Base-by-base conservation (phyloP, 2,888 invertebrate species). In the Lasioglossum pauxillum region DNA sequence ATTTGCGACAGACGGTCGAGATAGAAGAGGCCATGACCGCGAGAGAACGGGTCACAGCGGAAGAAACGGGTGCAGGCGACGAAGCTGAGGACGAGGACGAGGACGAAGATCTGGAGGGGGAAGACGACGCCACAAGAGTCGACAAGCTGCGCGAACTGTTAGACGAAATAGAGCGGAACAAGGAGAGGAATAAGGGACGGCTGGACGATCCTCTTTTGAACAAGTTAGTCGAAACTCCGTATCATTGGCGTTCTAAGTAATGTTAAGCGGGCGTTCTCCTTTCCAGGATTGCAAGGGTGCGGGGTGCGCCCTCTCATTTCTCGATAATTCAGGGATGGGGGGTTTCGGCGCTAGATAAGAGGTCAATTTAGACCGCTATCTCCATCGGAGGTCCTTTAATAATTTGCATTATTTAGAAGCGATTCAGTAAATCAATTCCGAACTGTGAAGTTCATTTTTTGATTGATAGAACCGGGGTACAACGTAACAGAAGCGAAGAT, bases 171-270 rank as follows among this genome's bases (percentile, higher is more conserved):
- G 93, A 92, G 88, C 88, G 86, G 41, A 93, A 94, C 75, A 91
- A 96, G 83, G 90, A 91, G 64, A 92, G 93, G 77, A 95, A 95
- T 89, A 93, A 95, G 86, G 95, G 95, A 2, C 95, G 93, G 84
- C 92, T 96, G 75, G 95, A 95, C 23, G 95, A 96, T 78, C 93
- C 94, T 53, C 91, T 95, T 80, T 90, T 96, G 31, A 95, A 94
- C 80, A 94, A 92, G 95, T 94, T 88, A 88, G 81, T 83, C 78
- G 31, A 80, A 41, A 75, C 41, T 14, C 12, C n/a, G n/a, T 46
- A 23, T 67, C 44, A 60, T 14, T 23, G 8, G 31, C 31, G 41
- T 35, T 64, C 12, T 46, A 23, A 12, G n/a, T n/a, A n/a, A 67
- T 8, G 31, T 74, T 49, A 27, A 49, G 12, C 44, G 4, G 4